Base-by-base conservation (phyloP, 2,113 vertebrate genomes). In the Larimichthys crocea region DNA sequence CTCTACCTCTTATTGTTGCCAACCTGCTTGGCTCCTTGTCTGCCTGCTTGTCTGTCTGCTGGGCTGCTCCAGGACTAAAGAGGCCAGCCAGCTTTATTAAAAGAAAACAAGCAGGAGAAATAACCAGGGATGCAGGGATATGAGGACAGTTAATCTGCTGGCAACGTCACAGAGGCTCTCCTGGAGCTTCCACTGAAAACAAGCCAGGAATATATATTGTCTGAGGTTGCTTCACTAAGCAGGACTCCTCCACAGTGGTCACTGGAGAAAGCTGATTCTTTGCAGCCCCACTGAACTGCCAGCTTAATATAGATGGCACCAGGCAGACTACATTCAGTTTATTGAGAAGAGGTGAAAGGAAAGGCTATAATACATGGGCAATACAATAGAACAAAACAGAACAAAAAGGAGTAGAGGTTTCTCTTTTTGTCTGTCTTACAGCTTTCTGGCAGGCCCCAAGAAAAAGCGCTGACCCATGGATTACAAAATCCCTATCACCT, bases 31-130 rank as follows among this genome's bases (percentile, higher is more conserved):
- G 66, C 79, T 78, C 66, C 50, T 62, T 9, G 12, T 44, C 71
- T 66, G 74, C 72, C 71, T 76, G 56, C 44, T 46, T 46, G 80
- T 65, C 88, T 57, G 68, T 66, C 88, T 53, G 68, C 68, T 53
- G 48, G 64, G 64, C 57, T 57, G 68, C 74, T 82, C 63, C 76
- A 57, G 71, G 80, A 69, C 75, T 59, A 59, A 82, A 84, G 84
- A 90, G 87, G 80, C 70, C 76, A 64, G 84, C 71, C 59, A 72
- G 57, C 60, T 80, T 93, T 94, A 95, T 93, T 92, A 94, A 96
- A 95, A 92, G 92, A 91, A 94, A 95, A 95, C 94, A 95, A 82
- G 80, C 62, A 74, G 79, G 74, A 52, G 59, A 74, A 89, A 88
- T 82, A 84, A 88, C 40, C 52, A 35, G 59, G 74, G 82, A 84